phyloP scores from a whole-genome alignment of 2,113 vertebrate species.

The Protobothrops mucrosquamatus region DNA sequence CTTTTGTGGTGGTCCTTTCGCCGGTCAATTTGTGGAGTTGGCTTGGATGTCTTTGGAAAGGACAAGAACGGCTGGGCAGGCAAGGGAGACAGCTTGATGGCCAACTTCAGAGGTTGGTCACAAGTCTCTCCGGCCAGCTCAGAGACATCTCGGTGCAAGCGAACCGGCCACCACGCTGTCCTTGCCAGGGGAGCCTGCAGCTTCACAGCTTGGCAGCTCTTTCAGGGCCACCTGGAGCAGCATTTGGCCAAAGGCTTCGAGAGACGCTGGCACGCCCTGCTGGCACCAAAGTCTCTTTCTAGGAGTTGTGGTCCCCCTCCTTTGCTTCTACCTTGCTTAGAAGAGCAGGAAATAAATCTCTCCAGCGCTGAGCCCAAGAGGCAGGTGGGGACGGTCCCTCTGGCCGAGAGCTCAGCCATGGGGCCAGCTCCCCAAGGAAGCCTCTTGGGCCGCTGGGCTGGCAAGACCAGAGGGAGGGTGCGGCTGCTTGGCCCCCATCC shows the following conservation, averaged over 20 bases:
- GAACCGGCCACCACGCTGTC: neutral
- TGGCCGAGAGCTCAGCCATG: neutral
- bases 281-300: neutral
- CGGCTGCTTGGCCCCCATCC: neutral
- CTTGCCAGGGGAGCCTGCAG: neutral
- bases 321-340: neutral
- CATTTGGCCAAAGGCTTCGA: neutral
- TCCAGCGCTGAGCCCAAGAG: neutral
- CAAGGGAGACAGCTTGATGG: neutral
- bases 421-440: neutral
- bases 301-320: neutral
- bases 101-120: neutral
- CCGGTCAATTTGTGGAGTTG: neutral
- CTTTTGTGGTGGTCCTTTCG: neutral
- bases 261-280: neutral
- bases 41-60: neutral
- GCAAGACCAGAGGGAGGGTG: neutral
- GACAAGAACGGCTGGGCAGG: neutral
- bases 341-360: too few species aligned
- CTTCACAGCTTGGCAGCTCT: neutral
- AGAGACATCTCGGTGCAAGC: neutral
- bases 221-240: neutral
- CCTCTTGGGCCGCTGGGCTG: neutral
- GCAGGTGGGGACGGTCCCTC: neutral
- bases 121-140: neutral